These are phyloP conservation scores for Anser cygnoides DNA, from an alignment of 2,113 vertebrate genomes.

Conservation along the genomic window DNA sequence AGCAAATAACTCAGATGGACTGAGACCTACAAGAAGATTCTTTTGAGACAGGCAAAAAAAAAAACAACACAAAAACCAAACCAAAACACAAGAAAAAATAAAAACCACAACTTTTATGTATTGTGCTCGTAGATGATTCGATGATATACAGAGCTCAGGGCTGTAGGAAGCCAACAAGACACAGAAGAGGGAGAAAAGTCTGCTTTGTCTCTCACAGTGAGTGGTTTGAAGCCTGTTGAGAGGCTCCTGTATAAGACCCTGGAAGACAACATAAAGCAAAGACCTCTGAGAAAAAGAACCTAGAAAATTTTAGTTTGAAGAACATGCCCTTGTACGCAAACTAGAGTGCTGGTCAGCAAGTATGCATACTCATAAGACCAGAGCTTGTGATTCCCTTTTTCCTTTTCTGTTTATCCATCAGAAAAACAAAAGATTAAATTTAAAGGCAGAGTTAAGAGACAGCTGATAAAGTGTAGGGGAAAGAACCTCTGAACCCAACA, in stretches of 20 bases:
- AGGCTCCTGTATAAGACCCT: neutral
- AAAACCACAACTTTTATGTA: neutral
- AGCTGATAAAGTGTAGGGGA: neutral
- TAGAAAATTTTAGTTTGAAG: neutral
- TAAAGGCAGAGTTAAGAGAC: neutral
- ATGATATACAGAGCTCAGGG: neutral
- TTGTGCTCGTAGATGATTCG: neutral
- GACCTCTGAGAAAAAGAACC: neutral
- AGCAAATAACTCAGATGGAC: slow-evolving; percentile 4
- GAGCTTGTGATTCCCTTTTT: neutral
- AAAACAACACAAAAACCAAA: neutral
- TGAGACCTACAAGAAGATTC: neutral
- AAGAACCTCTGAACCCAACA: neutral
- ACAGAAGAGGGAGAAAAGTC: neutral
- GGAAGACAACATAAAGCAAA: neutral
- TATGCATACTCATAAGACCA: neutral
- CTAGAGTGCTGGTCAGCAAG: neutral
- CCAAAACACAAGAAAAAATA: too few relatives aligned
- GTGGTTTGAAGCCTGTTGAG: neutral
- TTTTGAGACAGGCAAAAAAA: neutral
- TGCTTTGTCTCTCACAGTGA: neutral
- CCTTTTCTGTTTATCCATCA: neutral
- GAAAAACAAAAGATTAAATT: neutral
- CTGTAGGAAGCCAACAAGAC: neutral
- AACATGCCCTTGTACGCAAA: neutral